Base-by-base conservation (phyloP, 2,113 vertebrate species). In the Hemibagrus wyckioides region DNA sequence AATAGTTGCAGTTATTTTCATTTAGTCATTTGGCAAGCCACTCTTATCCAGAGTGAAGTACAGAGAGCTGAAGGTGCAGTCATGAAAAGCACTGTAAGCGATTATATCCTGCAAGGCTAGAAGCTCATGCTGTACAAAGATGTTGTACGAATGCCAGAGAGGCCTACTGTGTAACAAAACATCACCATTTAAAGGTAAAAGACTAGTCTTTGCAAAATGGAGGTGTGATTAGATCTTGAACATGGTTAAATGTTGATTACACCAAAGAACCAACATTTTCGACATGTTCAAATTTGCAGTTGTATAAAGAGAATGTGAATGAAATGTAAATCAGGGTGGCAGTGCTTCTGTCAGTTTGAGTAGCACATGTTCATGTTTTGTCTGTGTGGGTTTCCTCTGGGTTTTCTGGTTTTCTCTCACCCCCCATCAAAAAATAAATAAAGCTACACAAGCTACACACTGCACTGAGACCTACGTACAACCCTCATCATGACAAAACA, bases 11-110 rank as follows among this genome's bases (percentile, higher is more conserved):
- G 17, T 48, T 83, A 65, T 65, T 54, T 54, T 33, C n/a, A 79
- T 77, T 50, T 52, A 50, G 25, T 77, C 44, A 52, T 79, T 54
- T 79, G 76, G 50, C 76, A 79, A 79, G 50, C 50, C n/a, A 79
- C 76, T 54, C 17, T 19, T 54, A 21, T 80, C 76, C 50, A 33
- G n/a, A 80, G n/a, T 33, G 14, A 17, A 33, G 76, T 30, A n/a
- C 76, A 79, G 54, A 52, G 48, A 54, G 48, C 48, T 19, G 28
- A 79, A 79, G 76, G 48, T 79, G 48, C 15, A 79, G 75, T 9
- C 6, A 79, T 19, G 48, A 50, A 79, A 52, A 52, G 44, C 75
- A 79, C 44, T 8, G 28, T 25, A 48, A 50, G 25, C 11, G 0
- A 30, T 79, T 15, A 19, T 54, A 79, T 54, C n/a, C 23, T 33